A percentile compares a stretch with the other conserved stretches of the same genome.
These are phyloP conservation scores for Gortyna flavago DNA, from an alignment of 2,888 invertebrate genomes.

Conservation along the genomic window DNA sequence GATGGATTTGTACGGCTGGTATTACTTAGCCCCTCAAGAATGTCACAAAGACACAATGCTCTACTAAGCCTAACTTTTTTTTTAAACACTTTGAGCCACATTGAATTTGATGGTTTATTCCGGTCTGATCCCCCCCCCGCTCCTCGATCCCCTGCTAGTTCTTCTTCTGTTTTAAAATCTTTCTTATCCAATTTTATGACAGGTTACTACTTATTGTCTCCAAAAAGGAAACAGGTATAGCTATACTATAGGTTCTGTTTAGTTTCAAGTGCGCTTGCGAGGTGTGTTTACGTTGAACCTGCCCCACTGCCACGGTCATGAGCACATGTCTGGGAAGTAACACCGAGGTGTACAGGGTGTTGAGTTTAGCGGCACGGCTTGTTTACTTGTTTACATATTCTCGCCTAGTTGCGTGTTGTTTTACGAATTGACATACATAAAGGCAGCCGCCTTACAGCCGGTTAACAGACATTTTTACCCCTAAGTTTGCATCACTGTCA, in stretches of 20 bases:
- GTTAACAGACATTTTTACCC: no score
- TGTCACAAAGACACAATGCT: not conserved
- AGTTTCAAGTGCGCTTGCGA: constrained; percentile 38
- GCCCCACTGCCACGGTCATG: constrained; percentile 63
- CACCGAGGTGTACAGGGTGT: constrained; percentile 30
- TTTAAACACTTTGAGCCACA: no score
- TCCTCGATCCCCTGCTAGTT: no score
- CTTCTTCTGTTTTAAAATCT: no score
- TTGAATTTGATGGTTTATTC: no score
- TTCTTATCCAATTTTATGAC: no score
- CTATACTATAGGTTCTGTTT: constrained; percentile 43
- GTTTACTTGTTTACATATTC: not conserved
- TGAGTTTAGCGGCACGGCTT: not conserved
- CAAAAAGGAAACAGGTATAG: constrained; percentile 13
- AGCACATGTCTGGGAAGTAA: constrained; percentile 33
- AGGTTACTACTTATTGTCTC: no score
- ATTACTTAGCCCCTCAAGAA: not conserved
- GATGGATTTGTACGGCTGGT: not conserved
- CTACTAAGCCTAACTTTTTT: no score
- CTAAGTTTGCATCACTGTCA: no score
- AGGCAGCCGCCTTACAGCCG: no score
- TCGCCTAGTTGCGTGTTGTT: not conserved
- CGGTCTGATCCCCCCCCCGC: no score
- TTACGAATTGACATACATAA: not conserved
- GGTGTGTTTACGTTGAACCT: constrained; percentile 52